These are phyloP conservation scores for Anaspis maculata DNA, from an alignment of 2,888 invertebrate species.

Conservation along the genomic window DNA sequence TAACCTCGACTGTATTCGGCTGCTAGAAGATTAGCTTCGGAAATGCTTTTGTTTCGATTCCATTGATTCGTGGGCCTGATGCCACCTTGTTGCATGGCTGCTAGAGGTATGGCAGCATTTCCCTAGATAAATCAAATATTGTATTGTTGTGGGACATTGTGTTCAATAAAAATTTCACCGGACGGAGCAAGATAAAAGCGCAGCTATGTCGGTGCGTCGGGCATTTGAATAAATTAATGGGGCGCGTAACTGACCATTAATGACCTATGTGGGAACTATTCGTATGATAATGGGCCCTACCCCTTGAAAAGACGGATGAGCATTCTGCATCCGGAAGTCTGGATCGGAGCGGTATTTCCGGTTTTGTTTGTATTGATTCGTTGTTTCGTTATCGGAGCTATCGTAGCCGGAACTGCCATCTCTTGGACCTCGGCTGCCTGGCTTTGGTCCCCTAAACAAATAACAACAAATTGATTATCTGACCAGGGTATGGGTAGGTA, in stretches of 20 bases:
- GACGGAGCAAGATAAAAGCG: no score
- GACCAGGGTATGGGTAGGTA: not conserved
- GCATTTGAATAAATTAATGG: constrained; percentile 19
- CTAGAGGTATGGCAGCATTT: constrained; percentile 49
- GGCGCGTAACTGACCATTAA: constrained; percentile 19
- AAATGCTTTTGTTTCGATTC: constrained; percentile 59
- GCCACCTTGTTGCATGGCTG: constrained; percentile 63
- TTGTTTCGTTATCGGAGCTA: constrained; percentile 76
- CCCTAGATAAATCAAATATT: constrained; percentile 20
- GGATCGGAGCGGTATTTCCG: constrained; percentile 80
- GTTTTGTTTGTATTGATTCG: constrained; percentile 55
- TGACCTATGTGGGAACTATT: constrained; percentile 10
- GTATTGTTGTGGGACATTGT: no score
- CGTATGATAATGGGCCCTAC: constrained; percentile 24
- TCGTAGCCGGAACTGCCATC: constrained; percentile 91
- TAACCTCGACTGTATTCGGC: constrained; percentile 46
- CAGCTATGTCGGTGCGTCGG: no score
- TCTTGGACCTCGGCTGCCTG: constrained; percentile 54
- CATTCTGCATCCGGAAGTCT: constrained; percentile 66
- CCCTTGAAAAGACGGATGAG: constrained; percentile 48
- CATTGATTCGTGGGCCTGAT: constrained; percentile 43
- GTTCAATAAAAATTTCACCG: no score
- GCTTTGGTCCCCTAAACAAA: constrained; percentile 46
- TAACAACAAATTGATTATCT: constrained; percentile 1
- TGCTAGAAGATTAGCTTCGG: constrained; percentile 77